Evolutionary conservation across 2,113 vertebrate genomes (phyloP).

Genomic region (Clupea harengus): DNA sequence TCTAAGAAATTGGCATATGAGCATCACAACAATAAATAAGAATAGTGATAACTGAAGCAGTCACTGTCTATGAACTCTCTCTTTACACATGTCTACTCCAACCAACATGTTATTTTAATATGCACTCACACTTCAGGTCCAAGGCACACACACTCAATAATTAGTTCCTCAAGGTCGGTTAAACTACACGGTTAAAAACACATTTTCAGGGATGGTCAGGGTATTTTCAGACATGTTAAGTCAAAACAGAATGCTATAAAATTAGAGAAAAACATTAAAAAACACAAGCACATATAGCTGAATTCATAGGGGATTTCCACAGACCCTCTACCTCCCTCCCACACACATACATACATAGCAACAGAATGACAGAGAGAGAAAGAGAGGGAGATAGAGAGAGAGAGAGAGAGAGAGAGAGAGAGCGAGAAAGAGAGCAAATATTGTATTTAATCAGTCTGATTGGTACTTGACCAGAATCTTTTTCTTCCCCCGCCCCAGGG

Average conservation of each 20-base stretch:
- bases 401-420: not conserved
- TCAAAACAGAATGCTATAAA: too few relatives aligned
- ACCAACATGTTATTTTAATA: not conserved
- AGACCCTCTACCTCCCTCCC: too few relatives aligned
- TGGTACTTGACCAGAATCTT: conserved; percentile 23
- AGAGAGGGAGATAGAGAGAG: not conserved
- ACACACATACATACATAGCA: too few relatives aligned
- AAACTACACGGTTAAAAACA: too few relatives aligned
- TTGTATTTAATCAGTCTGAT: not conserved
- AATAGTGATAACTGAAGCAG: not conserved
- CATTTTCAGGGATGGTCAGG: too few relatives aligned
- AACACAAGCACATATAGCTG: too few relatives aligned
- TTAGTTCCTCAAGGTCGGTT: not conserved
- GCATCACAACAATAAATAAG: not conserved
- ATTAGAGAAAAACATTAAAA: too few relatives aligned
- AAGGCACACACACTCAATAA: not conserved
- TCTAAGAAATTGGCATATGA: not conserved
- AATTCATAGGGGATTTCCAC: too few relatives aligned
- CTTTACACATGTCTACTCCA: not conserved
- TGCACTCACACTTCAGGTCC: not conserved
- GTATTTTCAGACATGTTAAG: too few relatives aligned
- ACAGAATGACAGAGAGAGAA: too few relatives aligned
- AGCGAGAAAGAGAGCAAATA: not conserved
- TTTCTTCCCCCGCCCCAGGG: conserved; percentile 12
- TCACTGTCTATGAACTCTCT: not conserved